phyloP scores from a whole-genome alignment of 1,140 invertebrate species.

The Himalopsyche phryganea region DNA sequence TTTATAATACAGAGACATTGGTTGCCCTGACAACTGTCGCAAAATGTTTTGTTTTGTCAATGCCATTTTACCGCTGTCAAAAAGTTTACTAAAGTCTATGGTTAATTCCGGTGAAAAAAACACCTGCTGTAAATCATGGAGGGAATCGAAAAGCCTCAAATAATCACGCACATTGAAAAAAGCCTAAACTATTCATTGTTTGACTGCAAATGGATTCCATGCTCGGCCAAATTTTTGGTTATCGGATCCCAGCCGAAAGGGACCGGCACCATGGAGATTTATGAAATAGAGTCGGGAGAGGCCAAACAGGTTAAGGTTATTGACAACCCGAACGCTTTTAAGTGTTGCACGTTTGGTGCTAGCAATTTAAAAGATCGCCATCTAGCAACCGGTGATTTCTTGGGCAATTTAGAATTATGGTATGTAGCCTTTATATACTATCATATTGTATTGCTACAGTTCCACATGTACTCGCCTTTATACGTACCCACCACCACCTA shows the following conservation, averaged over 20 bases:
- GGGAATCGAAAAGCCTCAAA: conserved; percentile 77
- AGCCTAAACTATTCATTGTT: conserved; percentile 82
- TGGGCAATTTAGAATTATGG: conserved; percentile 82
- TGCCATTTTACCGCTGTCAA: background rate
- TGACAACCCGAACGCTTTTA: conserved; percentile 78
- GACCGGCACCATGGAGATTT: conserved; percentile 84
- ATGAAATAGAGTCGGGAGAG: conserved; percentile 72
- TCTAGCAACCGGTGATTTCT: conserved; percentile 89
- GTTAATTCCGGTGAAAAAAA: background rate
- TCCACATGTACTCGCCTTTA: too few relatives aligned
- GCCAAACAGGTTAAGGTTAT: conserved; percentile 69
- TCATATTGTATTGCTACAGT: background rate
- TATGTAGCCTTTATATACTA: conserved; percentile 40
- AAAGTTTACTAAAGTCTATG: too few relatives aligned
- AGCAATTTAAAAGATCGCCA: conserved; percentile 72
- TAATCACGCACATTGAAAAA: conserved; percentile 85
- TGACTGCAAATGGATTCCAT: conserved; percentile 93
- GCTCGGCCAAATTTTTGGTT: conserved; percentile 85
- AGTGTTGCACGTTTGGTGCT: conserved; percentile 91
- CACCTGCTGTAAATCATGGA: conserved; percentile 41
- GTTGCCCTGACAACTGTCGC: background rate
- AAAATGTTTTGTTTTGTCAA: background rate
- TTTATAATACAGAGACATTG: too few relatives aligned
- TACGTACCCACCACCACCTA: too few relatives aligned
- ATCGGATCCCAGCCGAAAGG: conserved; percentile 82